These are phyloP conservation scores for Iselma pallidipennis DNA, from an alignment of 2,888 invertebrate species.

Conservation along the genomic window DNA sequence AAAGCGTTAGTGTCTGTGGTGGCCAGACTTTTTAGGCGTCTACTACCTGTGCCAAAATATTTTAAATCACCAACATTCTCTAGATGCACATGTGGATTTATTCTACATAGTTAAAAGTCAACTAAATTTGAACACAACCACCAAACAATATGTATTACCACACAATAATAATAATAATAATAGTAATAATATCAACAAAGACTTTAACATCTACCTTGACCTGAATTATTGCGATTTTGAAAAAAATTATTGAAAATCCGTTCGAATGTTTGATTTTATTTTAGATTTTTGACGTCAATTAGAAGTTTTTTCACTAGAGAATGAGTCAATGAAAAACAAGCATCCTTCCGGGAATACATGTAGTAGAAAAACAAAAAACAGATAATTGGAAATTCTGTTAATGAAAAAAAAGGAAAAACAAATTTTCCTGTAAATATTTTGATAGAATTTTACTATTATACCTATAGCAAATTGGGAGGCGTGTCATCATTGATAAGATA, in stretches of 20 bases:
- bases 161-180: not conserved
- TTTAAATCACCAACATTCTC: constrained; percentile 11
- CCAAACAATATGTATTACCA: no score
- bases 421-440: not conserved
- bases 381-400: no score
- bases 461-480: not conserved
- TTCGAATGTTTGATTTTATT: not conserved
- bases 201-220: not conserved
- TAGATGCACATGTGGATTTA: not conserved
- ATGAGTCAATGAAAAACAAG: no score
- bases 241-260: not conserved
- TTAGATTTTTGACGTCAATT: not conserved
- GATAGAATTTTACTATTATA: not conserved
- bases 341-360: no score
- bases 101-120: no score
- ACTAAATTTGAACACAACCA: no score
- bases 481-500: not conserved
- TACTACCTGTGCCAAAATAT: constrained; percentile 20
- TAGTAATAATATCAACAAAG: not conserved
- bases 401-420: not conserved
- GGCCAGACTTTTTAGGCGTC: constrained; percentile 23
- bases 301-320: no score
- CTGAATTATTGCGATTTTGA: not conserved
- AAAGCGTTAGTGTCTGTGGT: constrained; percentile 16
- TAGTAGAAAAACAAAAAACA: no score